Percentiles rank a stretch among this genome's conserved stretches.
These are phyloP conservation scores for Poeciliopsis turrubarensis DNA, from an alignment of 2,113 vertebrate genomes.

Conservation along the genomic window DNA sequence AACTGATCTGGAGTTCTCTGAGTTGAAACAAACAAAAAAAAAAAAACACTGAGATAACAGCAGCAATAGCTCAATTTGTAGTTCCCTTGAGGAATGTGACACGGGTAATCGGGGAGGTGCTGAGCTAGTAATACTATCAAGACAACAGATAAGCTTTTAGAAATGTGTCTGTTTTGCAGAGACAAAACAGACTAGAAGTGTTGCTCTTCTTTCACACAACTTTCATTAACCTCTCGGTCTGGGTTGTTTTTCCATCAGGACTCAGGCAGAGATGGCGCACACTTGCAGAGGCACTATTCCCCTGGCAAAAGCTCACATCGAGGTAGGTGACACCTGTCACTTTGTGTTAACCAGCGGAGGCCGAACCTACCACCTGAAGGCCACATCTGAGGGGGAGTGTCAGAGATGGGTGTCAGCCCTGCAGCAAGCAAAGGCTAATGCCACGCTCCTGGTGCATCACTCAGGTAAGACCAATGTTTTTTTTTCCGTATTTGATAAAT, in stretches of 20 bases:
- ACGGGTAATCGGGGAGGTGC: background rate
- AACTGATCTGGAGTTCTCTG: background rate
- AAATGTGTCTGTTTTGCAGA: background rate
- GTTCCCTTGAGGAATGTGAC: background rate
- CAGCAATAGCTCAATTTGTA: background rate
- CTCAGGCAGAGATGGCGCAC: slow-evolving; percentile 96
- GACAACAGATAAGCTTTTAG: background rate
- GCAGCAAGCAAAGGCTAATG: slow-evolving; percentile 90
- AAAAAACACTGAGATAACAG: background rate
- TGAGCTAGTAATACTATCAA: background rate
- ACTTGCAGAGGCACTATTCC: slow-evolving; percentile 94
- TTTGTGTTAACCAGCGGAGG: slow-evolving; percentile 89
- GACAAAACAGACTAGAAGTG: too few relatives aligned
- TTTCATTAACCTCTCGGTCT: background rate
- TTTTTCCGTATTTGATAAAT: background rate
- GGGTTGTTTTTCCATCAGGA: slow-evolving; percentile 77
- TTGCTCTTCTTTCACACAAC: background rate
- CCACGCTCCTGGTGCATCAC: slow-evolving; percentile 86
- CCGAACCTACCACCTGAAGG: slow-evolving; percentile 93
- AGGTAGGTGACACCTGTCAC: slow-evolving; percentile 90
- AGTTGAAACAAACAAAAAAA: background rate
- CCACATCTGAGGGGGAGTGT: slow-evolving; percentile 88
- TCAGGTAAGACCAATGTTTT: slow-evolving; percentile 82
- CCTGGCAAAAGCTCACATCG: slow-evolving; percentile 88
- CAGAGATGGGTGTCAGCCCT: slow-evolving; percentile 92